Percentiles rank a stretch among this genome's conserved stretches.
These are phyloP conservation scores for Hepsetus odoe DNA, from an alignment of 2,113 vertebrate species.

Conservation along the genomic window DNA sequence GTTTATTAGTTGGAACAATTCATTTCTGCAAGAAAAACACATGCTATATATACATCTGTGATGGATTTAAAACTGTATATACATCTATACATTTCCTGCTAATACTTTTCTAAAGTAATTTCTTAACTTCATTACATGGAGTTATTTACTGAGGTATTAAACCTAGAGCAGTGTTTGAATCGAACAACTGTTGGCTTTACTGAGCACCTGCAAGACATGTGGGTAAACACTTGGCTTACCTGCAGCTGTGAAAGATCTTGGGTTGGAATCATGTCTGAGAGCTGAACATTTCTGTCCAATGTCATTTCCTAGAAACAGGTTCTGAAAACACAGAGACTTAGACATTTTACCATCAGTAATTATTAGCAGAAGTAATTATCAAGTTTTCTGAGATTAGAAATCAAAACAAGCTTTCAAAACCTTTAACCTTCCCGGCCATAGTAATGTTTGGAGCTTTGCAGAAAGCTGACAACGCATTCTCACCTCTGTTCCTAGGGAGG, in stretches of 20 bases:
- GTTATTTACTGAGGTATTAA: not conserved
- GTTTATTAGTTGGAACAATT: too few relatives aligned
- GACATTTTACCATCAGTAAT: conserved; percentile 72
- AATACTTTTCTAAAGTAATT: too few relatives aligned
- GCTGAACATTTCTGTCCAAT: conserved; percentile 70
- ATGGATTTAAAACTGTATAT: too few relatives aligned
- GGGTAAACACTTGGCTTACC: conserved; percentile 59
- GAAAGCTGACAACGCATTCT: not conserved
- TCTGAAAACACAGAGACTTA: not conserved
- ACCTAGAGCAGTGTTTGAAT: not conserved
- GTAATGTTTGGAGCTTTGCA: not conserved
- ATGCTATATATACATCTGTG: too few relatives aligned
- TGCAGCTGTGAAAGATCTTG: conserved; percentile 83
- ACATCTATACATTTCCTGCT: too few relatives aligned
- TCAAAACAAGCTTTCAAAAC: not conserved
- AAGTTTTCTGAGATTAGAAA: too few relatives aligned
- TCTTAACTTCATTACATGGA: not conserved
- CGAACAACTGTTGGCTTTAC: not conserved
- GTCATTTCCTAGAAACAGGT: conserved; percentile 51
- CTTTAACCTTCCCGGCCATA: not conserved
- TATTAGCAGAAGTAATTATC: conserved; percentile 23
- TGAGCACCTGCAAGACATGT: not conserved
- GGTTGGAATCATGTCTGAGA: conserved; percentile 80
- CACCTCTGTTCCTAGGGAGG: conserved; percentile 75
- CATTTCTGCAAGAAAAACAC: too few relatives aligned